Evolutionary conservation across 2,888 invertebrate species (phyloP).

Genomic region (Torymus auratus): DNA sequence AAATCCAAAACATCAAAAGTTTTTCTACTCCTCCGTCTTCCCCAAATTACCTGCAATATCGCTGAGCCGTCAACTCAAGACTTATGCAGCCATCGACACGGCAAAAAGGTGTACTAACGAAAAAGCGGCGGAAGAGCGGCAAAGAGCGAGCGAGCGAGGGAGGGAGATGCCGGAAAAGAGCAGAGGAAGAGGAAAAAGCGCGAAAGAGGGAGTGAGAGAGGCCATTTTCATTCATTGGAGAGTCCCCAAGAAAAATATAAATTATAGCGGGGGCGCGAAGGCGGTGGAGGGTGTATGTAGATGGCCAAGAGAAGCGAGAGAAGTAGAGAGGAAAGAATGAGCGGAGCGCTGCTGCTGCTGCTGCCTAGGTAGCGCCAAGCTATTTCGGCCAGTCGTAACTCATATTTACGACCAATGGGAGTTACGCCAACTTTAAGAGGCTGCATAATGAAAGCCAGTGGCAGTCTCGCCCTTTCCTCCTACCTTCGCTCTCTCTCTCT

Average conservation of each 20-base stretch:
- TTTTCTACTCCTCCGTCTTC: neutral
- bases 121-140: too few species aligned
- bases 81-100: too few species aligned
- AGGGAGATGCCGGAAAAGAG: neutral
- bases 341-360: slow-evolving; percentile 29
- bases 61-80: neutral
- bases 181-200: neutral
- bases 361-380: slow-evolving; percentile 63
- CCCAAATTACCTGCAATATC: neutral
- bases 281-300: slow-evolving; percentile 6
- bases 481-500: too few species aligned
- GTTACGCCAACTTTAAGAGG: slow-evolving; percentile 73
- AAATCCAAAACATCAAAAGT: too few species aligned
- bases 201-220: slow-evolving; percentile 17
- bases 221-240: slow-evolving; percentile 65
- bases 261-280: slow-evolving; percentile 59
- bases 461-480: neutral
- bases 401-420: slow-evolving; percentile 73
- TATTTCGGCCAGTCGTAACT: slow-evolving; percentile 71
- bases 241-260: slow-evolving; percentile 63
- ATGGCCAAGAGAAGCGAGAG: neutral
- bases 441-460: slow-evolving; percentile 71
- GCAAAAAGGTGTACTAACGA: too few species aligned
- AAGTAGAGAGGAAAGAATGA: slow-evolving; percentile 1
- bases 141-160: too few species aligned